A percentile compares a stretch with the other conserved stretches of the same genome.
Evolutionary conservation across 2,888 invertebrate genomes (phyloP).

Genomic region (Drosophila setosimentum): DNA sequence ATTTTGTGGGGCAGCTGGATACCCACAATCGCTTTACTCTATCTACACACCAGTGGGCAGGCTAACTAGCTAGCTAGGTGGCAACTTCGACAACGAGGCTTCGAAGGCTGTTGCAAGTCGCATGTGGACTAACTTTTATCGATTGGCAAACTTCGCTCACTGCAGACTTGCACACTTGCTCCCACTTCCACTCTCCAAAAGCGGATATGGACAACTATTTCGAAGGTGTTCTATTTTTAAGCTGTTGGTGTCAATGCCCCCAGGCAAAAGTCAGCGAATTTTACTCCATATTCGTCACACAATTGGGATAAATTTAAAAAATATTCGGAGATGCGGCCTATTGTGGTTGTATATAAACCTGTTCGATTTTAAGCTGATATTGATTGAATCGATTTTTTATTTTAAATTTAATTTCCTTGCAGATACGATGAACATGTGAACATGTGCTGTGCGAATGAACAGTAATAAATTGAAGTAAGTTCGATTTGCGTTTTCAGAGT

Average conservation of each 20-base stretch:
- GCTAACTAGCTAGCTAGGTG: slow-evolving; percentile 14
- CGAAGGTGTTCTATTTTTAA: slow-evolving; percentile 33
- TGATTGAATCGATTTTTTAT: neutral
- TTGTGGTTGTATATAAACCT: neutral
- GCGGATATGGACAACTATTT: slow-evolving; percentile 16
- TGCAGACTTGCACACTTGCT: slow-evolving; percentile 49
- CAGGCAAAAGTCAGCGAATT: slow-evolving; percentile 2
- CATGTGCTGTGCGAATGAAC: no score
- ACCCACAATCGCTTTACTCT: slow-evolving; percentile 13
- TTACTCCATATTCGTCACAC: neutral
- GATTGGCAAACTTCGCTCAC: slow-evolving; percentile 58
- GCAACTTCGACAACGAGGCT: slow-evolving; percentile 22
- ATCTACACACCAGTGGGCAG: neutral
- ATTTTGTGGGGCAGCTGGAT: neutral
- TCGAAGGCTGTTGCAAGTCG: slow-evolving; percentile 50
- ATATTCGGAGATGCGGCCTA: neutral
- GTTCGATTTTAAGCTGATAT: neutral
- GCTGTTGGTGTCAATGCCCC: slow-evolving; percentile 57
- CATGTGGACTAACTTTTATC: slow-evolving; percentile 71
- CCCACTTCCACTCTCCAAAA: neutral
- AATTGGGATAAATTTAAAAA: neutral
- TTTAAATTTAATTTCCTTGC: neutral
- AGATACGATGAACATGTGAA: no score
- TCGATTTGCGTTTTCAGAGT: no score
- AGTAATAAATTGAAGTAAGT: no score